Percentiles rank a stretch among this genome's conserved stretches.
Evolutionary conservation across 2,797 vertebrate species (phyloP).

Genomic region (Oryzias dopingdopingensis): DNA sequence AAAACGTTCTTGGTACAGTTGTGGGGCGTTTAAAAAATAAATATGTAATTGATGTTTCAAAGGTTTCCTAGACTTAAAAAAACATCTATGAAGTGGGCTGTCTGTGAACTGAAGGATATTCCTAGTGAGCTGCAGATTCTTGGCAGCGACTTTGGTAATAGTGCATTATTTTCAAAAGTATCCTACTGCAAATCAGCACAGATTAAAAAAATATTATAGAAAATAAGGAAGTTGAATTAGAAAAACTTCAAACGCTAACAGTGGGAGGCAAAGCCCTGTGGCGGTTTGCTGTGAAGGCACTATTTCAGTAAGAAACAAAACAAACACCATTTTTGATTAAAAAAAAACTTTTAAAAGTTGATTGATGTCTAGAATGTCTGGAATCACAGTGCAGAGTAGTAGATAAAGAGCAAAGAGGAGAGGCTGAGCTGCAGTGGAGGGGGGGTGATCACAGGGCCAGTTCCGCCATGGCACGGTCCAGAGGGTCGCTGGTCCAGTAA

Average conservation of each 20-base stretch:
- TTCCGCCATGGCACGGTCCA: conserved; percentile 89
- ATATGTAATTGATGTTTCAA: conserved; percentile 29
- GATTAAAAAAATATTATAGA: conserved; percentile 16
- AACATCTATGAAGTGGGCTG: background rate
- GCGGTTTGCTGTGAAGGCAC: conserved; percentile 36
- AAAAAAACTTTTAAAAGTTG: background rate
- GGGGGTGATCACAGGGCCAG: conserved; percentile 77
- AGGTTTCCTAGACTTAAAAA: no score
- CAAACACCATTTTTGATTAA: conserved; percentile 1
- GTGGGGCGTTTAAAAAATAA: conserved; percentile 33
- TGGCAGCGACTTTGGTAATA: conserved; percentile 40
- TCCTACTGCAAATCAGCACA: conserved; percentile 7
- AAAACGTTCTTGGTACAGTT: conserved; percentile 13
- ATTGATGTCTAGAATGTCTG: conserved; percentile 34
- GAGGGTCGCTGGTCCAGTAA: conserved; percentile 91
- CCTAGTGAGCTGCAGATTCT: conserved; percentile 22
- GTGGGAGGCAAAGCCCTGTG: conserved; percentile 23
- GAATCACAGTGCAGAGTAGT: conserved; percentile 27
- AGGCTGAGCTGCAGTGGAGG: background rate
- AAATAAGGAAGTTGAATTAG: conserved; percentile 21
- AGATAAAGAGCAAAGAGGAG: conserved; percentile 18
- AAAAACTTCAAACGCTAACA: conserved; percentile 38
- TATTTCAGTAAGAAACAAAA: conserved; percentile 11
- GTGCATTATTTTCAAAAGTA: conserved; percentile 6
- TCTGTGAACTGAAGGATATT: conserved; percentile 41